Base-by-base conservation (phyloP, 1,140 invertebrate genomes). In the Drosophila repletoides region DNA sequence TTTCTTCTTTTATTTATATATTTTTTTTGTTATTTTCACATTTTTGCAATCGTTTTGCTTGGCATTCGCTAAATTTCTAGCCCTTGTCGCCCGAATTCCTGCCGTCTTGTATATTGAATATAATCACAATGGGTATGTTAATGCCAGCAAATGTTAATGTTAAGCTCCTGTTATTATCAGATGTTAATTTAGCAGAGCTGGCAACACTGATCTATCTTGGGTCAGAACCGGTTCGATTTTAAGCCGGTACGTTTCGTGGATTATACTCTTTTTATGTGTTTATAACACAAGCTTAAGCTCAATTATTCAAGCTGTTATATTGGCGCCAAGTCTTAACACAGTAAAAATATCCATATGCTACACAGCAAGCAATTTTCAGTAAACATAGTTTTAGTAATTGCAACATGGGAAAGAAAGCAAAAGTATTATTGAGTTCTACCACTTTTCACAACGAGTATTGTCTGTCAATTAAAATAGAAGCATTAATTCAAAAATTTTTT, bases 131-230 rank as follows among this genome's bases (percentile, higher is more conserved):
- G 26, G 29, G 38, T 24, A 36, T 19, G 41, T 28, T 17, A 53
- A 26, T 17, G 15, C 45, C 5, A 36, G 33, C 22, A 36, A 38
- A 12, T 36, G 6, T 21, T 19, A 9, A 14, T 48, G 55, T 48
- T 38, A 59, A 46, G 22, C 55, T 5, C 3, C 43, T 59, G 43
- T 38, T 19, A 48, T 10, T 3, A 3, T 14, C 34, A 22, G 31
- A 33, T 36, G 55, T 48, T 36, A 21, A 15, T 2, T 19, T 5
- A 10, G 9, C 43, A 59, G 55, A 43, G 55, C 43, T 48, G 55
- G 36, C 7, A 6, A 10, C 1, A 24, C 14, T 19, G 5, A 40
- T 12, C 12, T n/a, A n/a, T n/a, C n/a, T n/a, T n/a, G n/a, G n/a
- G n/a, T n/a, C n/a, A n/a, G n/a, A 9, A 38, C 17, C 10, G 1